Conservation (phyloP, 2,113 vertebrate species). For the Meleagris gallopavo region DNA sequence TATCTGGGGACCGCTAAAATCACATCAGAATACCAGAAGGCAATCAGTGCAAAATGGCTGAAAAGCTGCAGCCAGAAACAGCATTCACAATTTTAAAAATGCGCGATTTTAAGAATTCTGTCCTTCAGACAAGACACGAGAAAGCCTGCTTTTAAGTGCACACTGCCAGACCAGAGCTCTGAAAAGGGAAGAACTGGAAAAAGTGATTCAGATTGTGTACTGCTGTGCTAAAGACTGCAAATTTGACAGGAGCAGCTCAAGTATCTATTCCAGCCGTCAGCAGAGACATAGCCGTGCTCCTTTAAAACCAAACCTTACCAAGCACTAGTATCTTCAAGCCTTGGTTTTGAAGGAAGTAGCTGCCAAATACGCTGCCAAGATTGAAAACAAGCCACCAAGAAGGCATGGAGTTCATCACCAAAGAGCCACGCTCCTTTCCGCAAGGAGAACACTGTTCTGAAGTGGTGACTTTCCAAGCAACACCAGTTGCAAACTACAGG, state of each 20-base stretch:
- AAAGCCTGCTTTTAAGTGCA: neutral
- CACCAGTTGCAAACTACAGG: neutral
- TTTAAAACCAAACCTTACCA: neutral
- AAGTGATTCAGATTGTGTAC: fast-evolving
- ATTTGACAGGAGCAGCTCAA: neutral
- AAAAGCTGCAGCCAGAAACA: neutral
- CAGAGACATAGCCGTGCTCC: neutral
- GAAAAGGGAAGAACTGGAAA: neutral
- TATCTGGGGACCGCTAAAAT: neutral
- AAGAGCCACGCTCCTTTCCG: neutral
- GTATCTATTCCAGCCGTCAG: neutral
- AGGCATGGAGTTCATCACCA: neutral
- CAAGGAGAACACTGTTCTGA: neutral
- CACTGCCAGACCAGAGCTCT: neutral
- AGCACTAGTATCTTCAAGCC: neutral
- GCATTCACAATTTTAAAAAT: neutral
- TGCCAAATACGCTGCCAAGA: neutral
- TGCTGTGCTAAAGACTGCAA: neutral
- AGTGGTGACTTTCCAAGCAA: neutral
- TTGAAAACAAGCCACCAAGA: neutral
- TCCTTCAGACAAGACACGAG: neutral
- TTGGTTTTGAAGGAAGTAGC: neutral
- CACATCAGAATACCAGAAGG: neutral
- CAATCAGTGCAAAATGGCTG: neutral
- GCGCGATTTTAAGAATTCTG: neutral